Conservation (phyloP, 2,888 invertebrate species). For the Muscina levida region DNA sequence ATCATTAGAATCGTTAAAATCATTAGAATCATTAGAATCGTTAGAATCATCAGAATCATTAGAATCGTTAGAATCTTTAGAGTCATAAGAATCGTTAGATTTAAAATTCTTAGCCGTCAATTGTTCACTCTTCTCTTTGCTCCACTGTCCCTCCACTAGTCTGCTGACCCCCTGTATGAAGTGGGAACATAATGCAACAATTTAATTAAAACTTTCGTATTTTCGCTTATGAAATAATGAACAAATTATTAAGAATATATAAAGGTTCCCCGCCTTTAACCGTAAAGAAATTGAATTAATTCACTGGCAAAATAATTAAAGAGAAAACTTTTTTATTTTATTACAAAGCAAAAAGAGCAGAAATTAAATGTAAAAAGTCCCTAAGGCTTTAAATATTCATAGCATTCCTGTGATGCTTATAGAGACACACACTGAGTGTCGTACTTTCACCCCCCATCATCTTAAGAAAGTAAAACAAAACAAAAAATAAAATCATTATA, state of each 20-base stretch:
- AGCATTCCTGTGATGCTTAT: neutral
- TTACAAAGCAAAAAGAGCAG: conserved; percentile 1
- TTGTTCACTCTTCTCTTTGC: too few relatives aligned
- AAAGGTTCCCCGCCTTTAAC: conserved; percentile 7
- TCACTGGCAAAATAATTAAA: conserved; percentile 11
- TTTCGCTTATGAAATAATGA: neutral
- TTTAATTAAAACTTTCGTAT: conserved; percentile 35
- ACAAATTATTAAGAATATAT: conserved; percentile 14
- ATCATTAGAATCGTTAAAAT: too few relatives aligned
- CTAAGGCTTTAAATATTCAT: conserved; percentile 30
- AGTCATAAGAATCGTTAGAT: too few relatives aligned
- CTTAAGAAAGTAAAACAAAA: neutral
- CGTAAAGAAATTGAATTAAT: conserved; percentile 10
- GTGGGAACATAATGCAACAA: neutral
- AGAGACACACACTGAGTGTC: too few relatives aligned
- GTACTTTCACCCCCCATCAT: neutral
- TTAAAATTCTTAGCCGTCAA: too few relatives aligned
- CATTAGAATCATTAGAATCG: too few relatives aligned
- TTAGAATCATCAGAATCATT: too few relatives aligned
- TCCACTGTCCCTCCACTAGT: neutral
- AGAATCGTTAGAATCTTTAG: too few relatives aligned
- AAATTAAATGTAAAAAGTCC: conserved; percentile 25
- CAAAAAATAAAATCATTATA: conserved; percentile 14
- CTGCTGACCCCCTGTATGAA: neutral
- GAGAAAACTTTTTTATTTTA: conserved; percentile 13